phyloP scores from a whole-genome alignment of 2,888 invertebrate species.

The Plagodis dolabraria region DNA sequence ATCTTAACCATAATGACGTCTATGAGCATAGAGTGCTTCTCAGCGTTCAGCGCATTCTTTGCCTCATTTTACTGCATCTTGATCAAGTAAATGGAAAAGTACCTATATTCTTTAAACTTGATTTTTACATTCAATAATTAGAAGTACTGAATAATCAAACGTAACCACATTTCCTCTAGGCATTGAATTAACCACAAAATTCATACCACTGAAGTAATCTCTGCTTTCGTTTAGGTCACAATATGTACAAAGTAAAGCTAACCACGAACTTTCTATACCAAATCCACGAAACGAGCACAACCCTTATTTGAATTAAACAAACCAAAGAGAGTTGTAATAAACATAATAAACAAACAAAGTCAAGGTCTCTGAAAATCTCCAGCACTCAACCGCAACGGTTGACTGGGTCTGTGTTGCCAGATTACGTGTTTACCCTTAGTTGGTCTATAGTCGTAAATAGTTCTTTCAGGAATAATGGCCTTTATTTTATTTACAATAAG shows the following conservation, averaged over 20 bases:
- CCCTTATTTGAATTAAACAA: slow-evolving; percentile 6
- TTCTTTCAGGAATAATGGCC: too few species aligned
- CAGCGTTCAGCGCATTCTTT: too few species aligned
- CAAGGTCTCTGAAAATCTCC: slow-evolving; percentile 10
- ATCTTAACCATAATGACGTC: too few species aligned
- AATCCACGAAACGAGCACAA: slow-evolving; percentile 2
- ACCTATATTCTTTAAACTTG: background rate
- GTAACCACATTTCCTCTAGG: too few species aligned
- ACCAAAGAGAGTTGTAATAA: slow-evolving; percentile 5
- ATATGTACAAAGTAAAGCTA: slow-evolving; percentile 8
- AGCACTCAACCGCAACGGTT: slow-evolving; percentile 8
- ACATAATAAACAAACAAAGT: slow-evolving; percentile 3
- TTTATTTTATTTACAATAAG: too few species aligned
- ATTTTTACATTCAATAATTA: background rate
- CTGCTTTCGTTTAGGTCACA: background rate
- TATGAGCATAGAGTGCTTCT: too few species aligned
- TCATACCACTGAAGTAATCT: background rate
- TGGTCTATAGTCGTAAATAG: background rate
- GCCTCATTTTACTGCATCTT: too few species aligned
- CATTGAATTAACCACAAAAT: background rate
- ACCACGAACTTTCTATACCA: slow-evolving; percentile 10
- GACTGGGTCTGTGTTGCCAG: slow-evolving; percentile 1
- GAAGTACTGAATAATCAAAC: background rate
- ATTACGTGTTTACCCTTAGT: slow-evolving; percentile 4
- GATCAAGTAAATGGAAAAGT: too few species aligned